Conservation (phyloP, 2,888 invertebrate genomes). For the Agrochola litura region DNA sequence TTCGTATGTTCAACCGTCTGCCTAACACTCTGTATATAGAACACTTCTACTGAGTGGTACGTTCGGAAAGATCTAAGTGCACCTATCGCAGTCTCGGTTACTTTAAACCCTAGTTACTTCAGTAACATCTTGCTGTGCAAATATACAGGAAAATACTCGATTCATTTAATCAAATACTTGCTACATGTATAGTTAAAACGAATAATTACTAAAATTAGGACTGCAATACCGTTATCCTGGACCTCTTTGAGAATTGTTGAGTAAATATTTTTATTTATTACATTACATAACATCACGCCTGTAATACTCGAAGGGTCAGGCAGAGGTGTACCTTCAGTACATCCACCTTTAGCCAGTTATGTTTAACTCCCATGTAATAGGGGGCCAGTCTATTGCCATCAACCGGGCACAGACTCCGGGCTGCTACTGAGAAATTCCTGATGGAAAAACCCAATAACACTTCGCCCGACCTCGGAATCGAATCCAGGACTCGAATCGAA, state of each 20-base stretch:
- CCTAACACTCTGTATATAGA: neutral
- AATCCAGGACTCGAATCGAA: no score
- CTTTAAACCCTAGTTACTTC: slow-evolving; percentile 2
- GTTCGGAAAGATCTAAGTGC: slow-evolving; percentile 20
- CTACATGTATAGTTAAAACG: neutral
- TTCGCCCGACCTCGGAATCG: no score
- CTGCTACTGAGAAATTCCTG: no score
- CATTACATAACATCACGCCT: no score
- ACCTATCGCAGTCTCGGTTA: slow-evolving; percentile 1
- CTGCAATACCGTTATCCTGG: slow-evolving; percentile 16
- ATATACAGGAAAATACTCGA: slow-evolving; percentile 9
- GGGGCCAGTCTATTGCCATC: no score
- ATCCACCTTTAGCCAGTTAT: no score
- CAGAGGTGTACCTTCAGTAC: no score
- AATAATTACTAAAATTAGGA: slow-evolving; percentile 8
- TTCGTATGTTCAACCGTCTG: no score
- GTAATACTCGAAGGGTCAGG: no score
- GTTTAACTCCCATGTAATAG: no score
- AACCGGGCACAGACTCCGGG: no score
- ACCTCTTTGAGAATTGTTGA: slow-evolving; percentile 2
- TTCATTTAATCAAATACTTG: slow-evolving; percentile 7
- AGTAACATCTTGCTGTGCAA: slow-evolving; percentile 12
- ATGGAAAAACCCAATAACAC: no score
- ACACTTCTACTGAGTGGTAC: neutral
- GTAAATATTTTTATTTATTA: neutral